phyloP scores from a whole-genome alignment of 2,888 invertebrate genomes.

The Junonia oenone region DNA sequence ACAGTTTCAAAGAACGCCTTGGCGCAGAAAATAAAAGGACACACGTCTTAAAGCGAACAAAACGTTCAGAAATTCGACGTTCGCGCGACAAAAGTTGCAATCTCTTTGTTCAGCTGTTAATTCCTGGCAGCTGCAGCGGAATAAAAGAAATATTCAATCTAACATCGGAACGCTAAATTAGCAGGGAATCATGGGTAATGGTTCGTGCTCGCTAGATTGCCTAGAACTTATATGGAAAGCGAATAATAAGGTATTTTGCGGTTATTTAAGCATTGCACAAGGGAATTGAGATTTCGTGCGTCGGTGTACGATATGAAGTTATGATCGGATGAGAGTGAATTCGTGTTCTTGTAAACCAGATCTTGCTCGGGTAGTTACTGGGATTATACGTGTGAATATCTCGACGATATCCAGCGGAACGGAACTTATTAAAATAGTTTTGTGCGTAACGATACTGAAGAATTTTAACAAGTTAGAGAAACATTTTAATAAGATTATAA shows the following conservation, averaged over 20 bases:
- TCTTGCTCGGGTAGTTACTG: constrained; percentile 62
- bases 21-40: constrained; percentile 51
- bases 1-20: constrained; percentile 65
- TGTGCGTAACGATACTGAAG: constrained; percentile 23
- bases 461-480: constrained; percentile 15
- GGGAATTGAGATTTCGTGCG: constrained; percentile 75
- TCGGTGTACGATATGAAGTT: constrained; percentile 53
- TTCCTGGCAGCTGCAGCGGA: constrained; percentile 65
- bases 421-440: constrained; percentile 60
- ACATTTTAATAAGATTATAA: neutral
- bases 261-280: constrained; percentile 75
- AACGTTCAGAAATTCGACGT: constrained; percentile 57
- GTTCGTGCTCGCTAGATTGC: constrained; percentile 54
- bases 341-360: constrained; percentile 58
- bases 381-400: constrained; percentile 60
- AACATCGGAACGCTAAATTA: constrained; percentile 65
- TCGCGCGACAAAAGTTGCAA: constrained; percentile 67
- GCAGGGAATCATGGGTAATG: constrained; percentile 69
- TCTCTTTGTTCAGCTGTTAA: constrained; percentile 60
- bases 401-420: constrained; percentile 24
- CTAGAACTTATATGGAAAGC: constrained; percentile 75
- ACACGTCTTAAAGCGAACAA: constrained; percentile 55
- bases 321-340: constrained; percentile 48
- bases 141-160: constrained; percentile 63
- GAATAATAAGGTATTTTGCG: constrained; percentile 78